Evolutionary conservation across 2,113 vertebrate species (phyloP), one percentile per base, ranked within the genome.

Genomic region (Euleptes europaea): DNA sequence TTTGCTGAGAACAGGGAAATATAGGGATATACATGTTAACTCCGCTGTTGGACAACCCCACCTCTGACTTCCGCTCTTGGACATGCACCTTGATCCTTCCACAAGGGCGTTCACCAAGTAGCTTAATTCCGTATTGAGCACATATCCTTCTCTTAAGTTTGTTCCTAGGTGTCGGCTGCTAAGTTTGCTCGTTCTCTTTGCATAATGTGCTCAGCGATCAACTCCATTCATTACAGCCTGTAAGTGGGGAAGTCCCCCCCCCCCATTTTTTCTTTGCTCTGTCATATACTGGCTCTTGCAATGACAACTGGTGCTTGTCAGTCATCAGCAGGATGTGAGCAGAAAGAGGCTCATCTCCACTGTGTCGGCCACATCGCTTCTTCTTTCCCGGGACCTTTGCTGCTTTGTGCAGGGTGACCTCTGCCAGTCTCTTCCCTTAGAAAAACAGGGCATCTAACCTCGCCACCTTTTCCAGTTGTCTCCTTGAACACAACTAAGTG

Each of bases 341-440:
- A 42, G 5, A 83, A 63, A 85, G 80, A 85, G 57, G 71, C 63
- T 85, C 44, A 35, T 31, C 0, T 82, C 51, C 79, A 86, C 84
- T 44, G 51, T 42, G 6, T 51, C 4, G 84, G 31, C 47, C 5
- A 4, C 2, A 35, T 71, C 6, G 28, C 57, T 69, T 57, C 88
- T 84, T 87, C 89, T 90, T 90, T 92, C 83, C 89, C 87, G 83
- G 33, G 63, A 19, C 60, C 54, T 81, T 38, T 81, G 78, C 83
- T 87, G 33, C 85, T 86, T 26, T 3, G 5, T 74, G 76, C 85
- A 72, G 89, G 67, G 70, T 88, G 88, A 89, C 86, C 83, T 84
- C 87, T 84, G 76, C 60, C 80, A 75, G 84, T 5, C 84, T 44
- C 77, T 0, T 86, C 80, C 87, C 47, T 51, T 84, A 91, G 89